Base-by-base conservation (phyloP, 64 coral and sea anemone species). In the Dendronephthya gigantea region DNA sequence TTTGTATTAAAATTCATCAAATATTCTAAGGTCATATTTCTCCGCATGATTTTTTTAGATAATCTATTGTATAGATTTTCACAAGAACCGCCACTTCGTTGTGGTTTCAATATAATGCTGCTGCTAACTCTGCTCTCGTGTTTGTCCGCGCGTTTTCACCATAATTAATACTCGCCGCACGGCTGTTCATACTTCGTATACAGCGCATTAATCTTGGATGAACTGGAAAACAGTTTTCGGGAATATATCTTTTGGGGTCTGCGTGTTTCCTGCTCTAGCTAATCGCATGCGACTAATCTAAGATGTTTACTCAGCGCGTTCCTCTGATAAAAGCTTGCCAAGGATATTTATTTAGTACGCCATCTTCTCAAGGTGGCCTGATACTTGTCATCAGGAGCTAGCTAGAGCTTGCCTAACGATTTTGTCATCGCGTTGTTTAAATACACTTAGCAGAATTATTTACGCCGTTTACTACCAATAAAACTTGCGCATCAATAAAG, bases 1-100 rank as follows among this genome's bases (percentile, higher is more conserved):
- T 62, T 23, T 62, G 55, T n/a, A 62, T 62, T 62, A 62, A 62
- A 62, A 62, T 62, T 62, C 55, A 62, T 62, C 17, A 62, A 62
- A 62, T 62, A 9, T n/a, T 62, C 55, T 27, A 62, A 62, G 55
- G 17, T 62, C 55, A 62, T 62, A 62, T 62, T 62, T 62, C 55
- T 62, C 55, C 55, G 19, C 25, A n/a, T 19, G 17, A 27, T n/a
- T 15, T 27, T 62, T 1, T 7, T 19, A 7, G 25, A 62, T 62
- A 62, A 62, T n/a, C 4, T 23, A n/a, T n/a, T n/a, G 50, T 52
- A 22, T 22, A 52, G 8, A 16, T 2, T 62, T 62, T 62, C 41
- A 11, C 41, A 62, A 62, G 55, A 62, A 13, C 3, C 19, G 55
- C 19, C 55, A 19, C 19, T 62, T 62, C 25, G 41, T 11, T 45